Conservation (phyloP, 2,888 invertebrate genomes). For the Nephrotoma flavescens region DNA sequence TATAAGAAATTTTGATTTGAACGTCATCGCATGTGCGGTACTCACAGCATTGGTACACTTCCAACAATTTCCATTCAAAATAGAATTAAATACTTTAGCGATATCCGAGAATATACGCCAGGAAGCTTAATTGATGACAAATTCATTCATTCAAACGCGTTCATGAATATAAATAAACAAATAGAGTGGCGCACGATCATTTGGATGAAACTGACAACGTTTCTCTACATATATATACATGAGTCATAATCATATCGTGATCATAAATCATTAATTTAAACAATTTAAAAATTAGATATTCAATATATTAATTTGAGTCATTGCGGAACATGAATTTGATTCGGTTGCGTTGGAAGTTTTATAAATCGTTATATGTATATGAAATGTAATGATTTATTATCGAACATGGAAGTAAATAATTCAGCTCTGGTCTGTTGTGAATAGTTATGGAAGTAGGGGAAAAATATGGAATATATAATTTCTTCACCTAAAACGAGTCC, state of each 20-base stretch:
- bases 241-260: background rate
- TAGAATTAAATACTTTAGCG: background rate
- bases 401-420: background rate
- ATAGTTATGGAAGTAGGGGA: background rate
- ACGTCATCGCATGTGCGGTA: background rate
- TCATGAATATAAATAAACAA: background rate
- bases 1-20: background rate
- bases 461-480: background rate
- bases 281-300: background rate
- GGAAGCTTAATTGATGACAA: background rate
- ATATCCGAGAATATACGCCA: background rate
- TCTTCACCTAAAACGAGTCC: background rate
- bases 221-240: background rate
- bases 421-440: background rate
- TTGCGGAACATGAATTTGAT: background rate
- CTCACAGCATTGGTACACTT: background rate
- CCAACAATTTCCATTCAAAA: background rate
- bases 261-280: background rate
- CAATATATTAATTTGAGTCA: background rate
- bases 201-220: background rate
- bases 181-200: background rate
- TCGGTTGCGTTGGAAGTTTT: background rate
- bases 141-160: background rate
- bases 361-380: background rate
- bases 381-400: background rate